A percentile compares a stretch with the other conserved stretches of the same genome.
Evolutionary conservation across 2,113 vertebrate genomes (phyloP).

Genomic region (Noctilio leporinus): DNA sequence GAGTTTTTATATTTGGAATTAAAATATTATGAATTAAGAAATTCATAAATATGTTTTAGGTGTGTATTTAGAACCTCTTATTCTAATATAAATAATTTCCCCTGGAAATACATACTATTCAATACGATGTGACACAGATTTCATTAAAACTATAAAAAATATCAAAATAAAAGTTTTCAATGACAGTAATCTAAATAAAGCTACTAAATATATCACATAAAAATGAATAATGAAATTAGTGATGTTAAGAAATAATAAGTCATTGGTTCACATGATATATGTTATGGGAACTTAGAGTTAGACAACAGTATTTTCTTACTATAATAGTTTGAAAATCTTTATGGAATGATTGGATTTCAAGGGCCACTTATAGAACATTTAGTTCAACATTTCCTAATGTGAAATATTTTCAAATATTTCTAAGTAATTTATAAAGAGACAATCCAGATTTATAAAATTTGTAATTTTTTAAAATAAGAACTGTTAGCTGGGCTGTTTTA

Average conservation of each 20-base stretch:
- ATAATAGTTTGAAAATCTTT: background rate
- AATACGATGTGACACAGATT: background rate
- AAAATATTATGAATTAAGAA: background rate
- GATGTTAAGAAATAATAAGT: background rate
- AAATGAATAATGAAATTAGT: background rate
- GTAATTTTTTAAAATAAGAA: no score
- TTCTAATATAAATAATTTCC: background rate
- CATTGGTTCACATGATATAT: background rate
- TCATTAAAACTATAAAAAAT: background rate
- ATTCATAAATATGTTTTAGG: background rate
- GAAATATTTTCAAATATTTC: slow-evolving; percentile 12
- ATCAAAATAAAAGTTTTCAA: background rate
- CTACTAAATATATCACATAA: background rate
- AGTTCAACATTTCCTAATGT: background rate
- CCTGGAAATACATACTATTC: background rate
- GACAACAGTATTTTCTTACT: background rate
- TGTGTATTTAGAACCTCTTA: background rate
- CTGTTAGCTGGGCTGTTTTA: background rate
- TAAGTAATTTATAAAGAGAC: background rate
- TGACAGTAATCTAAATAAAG: background rate
- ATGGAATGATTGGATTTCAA: background rate
- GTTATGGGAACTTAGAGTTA: background rate
- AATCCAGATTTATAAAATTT: background rate
- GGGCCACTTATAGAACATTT: background rate
- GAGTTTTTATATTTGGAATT: background rate